These are phyloP conservation scores for Labeo calbasu DNA, from an alignment of 2,797 vertebrate genomes.

Conservation along the genomic window DNA sequence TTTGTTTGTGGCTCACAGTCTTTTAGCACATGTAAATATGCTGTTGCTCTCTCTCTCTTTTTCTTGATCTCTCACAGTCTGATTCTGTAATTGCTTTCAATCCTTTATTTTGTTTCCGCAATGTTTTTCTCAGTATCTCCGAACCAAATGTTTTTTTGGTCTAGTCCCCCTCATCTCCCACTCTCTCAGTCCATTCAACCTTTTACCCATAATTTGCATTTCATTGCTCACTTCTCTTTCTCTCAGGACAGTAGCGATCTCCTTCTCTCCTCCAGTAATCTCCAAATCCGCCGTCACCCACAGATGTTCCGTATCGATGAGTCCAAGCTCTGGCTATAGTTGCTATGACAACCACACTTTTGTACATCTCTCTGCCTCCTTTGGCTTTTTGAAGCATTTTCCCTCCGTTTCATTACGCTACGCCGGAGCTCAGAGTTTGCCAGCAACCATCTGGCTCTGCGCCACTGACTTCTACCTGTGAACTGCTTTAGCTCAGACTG, in stretches of 20 bases:
- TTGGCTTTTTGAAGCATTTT: conserved; percentile 42
- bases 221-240: conserved; percentile 18
- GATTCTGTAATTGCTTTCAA: background rate
- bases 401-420: conserved; percentile 36
- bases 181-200: background rate
- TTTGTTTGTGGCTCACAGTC: background rate
- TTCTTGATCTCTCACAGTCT: background rate
- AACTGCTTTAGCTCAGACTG: background rate
- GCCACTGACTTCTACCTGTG: background rate
- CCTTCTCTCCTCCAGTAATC: conserved; percentile 12
- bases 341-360: conserved; percentile 58
- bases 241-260: conserved; percentile 25
- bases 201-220: conserved; percentile 11
- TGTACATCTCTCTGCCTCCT: conserved; percentile 20
- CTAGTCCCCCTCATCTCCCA: background rate
- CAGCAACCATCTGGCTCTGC: conserved; percentile 25
- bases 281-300: conserved; percentile 35
- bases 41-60: background rate
- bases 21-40: background rate
- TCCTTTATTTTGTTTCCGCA: background rate
- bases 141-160: background rate
- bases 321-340: conserved; percentile 48
- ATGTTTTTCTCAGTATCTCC: background rate
- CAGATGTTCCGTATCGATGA: conserved; percentile 55
- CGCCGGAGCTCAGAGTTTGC: conserved; percentile 13